These are phyloP conservation scores for Mus spretus DNA, from an alignment of 2,797 vertebrate species.

Conservation along the genomic window DNA sequence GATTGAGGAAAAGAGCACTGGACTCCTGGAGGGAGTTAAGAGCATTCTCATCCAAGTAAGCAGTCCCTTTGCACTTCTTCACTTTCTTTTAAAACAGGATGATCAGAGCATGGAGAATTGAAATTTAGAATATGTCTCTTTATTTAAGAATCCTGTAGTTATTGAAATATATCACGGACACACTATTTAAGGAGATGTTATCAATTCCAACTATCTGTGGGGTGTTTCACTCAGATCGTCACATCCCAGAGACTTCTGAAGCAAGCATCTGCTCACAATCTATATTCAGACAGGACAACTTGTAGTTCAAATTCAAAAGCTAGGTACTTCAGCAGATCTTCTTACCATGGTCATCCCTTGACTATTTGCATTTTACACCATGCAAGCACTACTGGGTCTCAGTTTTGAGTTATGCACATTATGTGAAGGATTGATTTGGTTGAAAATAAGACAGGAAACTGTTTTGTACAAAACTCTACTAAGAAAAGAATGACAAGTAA, in stretches of 20 bases:
- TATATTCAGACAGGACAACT: background rate
- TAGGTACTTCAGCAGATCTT: background rate
- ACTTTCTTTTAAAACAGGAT: background rate
- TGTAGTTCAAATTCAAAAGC: background rate
- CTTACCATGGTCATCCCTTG: background rate
- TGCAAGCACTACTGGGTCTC: background rate
- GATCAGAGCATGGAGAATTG: background rate
- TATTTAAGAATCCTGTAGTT: background rate
- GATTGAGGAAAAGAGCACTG: constrained; percentile 92
- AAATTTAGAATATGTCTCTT: background rate
- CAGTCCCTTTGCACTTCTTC: background rate
- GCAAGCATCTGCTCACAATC: background rate
- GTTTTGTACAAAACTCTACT: background rate
- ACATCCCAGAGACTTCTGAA: background rate
- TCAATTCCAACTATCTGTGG: background rate
- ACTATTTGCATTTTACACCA: background rate
- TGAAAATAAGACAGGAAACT: background rate
- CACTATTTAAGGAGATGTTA: background rate
- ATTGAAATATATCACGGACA: background rate
- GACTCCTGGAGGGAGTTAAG: constrained; percentile 93
- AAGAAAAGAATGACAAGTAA: background rate
- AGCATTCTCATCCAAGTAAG: constrained; percentile 92
- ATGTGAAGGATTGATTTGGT: background rate
- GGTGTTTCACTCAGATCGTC: background rate
- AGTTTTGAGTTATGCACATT: background rate